Base-by-base conservation (phyloP, 2,113 vertebrate species). In the Petromus typicus region DNA sequence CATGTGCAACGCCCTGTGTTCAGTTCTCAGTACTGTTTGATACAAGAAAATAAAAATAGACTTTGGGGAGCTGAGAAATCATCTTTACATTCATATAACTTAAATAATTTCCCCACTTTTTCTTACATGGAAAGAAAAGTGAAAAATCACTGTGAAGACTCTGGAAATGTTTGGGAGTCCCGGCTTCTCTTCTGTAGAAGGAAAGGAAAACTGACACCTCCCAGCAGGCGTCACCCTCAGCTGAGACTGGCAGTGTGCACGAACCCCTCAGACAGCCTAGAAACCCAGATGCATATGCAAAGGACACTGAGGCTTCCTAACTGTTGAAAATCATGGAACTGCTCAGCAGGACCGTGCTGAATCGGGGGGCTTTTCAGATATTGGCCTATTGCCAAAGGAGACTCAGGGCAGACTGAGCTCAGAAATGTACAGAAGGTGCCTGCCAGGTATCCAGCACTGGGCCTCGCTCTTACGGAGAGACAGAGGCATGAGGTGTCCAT, bases 261-360 rank as follows among this genome's bases (percentile, higher is more conserved):
- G 59, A 13, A 37, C 3, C 27, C 4, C 9, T 22, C 6, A 9
- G 30, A 57, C 5, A 32, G 22, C 45, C 32, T 22, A 0, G 5
- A 2, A 14, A 34, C 7, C 25, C 25, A 4, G 4, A 25, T 6
- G 20, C 9, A 5, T 18, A 18, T 27, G 1, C 13, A 3, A 1
- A 0, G 4, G 40, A 48, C 23, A 3, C 40, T 43, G 0, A 27
- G 40, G 22, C 30, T 57, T 85, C 8, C 0, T 20, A 32, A 54
- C 43, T 30, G 80, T 27, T 69, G 43, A 82, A 34, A n/a, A 34
- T 3, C 78, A 14, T 34, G 34, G 4, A 6, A 3, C 9, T 23
- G 34, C 20, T 3, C 4, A 25, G 5, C 25, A 51, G 25, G 10
- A 6, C 5, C 1, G 2, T 2, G 16, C 9, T 1, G 12, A 43